phyloP scores from a whole-genome alignment of 2,797 vertebrate genomes.

The Gobio occitaniae region DNA sequence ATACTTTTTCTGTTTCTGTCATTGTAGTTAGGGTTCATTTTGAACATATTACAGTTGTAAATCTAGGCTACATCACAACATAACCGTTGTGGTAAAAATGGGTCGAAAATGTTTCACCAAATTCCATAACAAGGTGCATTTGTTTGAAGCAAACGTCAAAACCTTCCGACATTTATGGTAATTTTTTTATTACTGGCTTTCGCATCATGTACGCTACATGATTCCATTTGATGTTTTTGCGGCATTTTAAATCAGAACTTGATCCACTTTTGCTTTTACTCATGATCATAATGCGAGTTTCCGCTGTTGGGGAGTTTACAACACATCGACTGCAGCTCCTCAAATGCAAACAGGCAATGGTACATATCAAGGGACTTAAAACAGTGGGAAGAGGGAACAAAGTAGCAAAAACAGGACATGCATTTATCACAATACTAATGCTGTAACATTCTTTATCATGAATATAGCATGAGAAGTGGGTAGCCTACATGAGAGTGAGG shows the following conservation, averaged over 20 bases:
- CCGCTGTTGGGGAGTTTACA: not conserved
- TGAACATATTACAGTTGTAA: not conserved
- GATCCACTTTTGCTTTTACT: constrained; percentile 21
- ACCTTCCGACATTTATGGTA: not conserved
- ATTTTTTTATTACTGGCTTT: not conserved
- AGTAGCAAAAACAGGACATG: not conserved
- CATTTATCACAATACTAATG: not conserved
- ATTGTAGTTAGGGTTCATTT: not conserved
- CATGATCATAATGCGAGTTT: not conserved
- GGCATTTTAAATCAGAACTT: not conserved
- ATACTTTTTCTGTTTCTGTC: not conserved
- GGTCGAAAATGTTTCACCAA: not conserved
- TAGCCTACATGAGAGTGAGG: not conserved
- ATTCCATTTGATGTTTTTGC: not conserved
- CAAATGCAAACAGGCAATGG: not conserved
- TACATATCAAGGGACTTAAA: not conserved
- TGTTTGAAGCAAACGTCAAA: not conserved
- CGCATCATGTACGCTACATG: not conserved
- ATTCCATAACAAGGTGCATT: not conserved
- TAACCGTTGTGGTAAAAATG: not conserved
- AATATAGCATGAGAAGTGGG: not conserved
- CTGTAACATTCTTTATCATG: not conserved
- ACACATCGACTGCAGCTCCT: not conserved
- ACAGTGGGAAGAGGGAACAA: not conserved
- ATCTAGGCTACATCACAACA: not conserved